Conservation (phyloP, 2,888 invertebrate species). For the Platynereis dumerilii region DNA sequence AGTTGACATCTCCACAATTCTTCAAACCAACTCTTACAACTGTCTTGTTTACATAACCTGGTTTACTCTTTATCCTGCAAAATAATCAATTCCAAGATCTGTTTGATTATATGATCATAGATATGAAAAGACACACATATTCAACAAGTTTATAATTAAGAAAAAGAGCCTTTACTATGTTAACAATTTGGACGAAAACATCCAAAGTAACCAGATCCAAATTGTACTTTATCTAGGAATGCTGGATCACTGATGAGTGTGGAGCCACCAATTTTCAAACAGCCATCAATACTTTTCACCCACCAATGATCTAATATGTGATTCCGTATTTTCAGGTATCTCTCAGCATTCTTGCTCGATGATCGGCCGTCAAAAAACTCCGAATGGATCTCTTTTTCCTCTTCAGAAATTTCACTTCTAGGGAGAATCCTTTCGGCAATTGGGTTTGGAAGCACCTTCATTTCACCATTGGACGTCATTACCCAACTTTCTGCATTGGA, state of each 20-base stretch:
- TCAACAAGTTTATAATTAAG: too few species aligned
- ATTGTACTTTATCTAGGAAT: too few species aligned
- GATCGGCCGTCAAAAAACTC: conserved; percentile 70
- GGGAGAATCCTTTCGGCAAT: conserved; percentile 63
- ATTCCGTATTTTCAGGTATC: conserved; percentile 70
- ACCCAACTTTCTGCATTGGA: conserved; percentile 16
- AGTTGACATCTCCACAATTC: conserved; percentile 72
- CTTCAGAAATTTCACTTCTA: conserved; percentile 64
- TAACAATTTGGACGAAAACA: too few species aligned
- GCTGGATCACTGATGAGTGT: too few species aligned
- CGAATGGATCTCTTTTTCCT: conserved; percentile 68
- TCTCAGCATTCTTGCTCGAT: conserved; percentile 68
- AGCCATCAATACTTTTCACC: too few species aligned
- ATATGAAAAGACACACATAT: too few species aligned
- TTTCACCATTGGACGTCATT: conserved; percentile 37
- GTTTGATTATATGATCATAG: not conserved
- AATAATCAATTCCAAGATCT: conserved; percentile 6
- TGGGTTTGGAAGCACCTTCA: conserved; percentile 65
- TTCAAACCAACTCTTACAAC: conserved; percentile 68
- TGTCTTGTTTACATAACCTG: conserved; percentile 70
- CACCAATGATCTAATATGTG: conserved; percentile 69
- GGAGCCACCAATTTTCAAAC: too few species aligned
- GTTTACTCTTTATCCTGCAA: conserved; percentile 64
- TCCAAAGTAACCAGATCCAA: too few species aligned
- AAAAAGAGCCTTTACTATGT: too few species aligned